Conservation (phyloP, 2,113 vertebrate species). For the Nannospalax galili region DNA sequence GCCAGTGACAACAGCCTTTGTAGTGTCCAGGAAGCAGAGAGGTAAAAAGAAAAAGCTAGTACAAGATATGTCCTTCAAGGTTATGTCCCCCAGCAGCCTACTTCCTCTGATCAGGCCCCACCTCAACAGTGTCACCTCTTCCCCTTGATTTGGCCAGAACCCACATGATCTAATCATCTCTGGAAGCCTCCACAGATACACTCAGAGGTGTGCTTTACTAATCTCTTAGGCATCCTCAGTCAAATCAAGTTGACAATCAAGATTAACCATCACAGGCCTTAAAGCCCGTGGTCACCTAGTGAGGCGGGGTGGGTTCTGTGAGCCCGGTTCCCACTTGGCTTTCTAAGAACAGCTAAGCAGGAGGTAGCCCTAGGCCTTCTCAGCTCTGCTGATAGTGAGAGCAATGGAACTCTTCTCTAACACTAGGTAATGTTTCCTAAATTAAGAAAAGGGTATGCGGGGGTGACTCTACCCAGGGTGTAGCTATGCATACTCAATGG, state of each 20-base stretch:
- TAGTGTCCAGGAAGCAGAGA: not conserved
- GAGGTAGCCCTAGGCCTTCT: not conserved
- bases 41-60: not conserved
- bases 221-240: not conserved
- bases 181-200: not conserved
- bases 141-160: not conserved
- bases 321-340: not conserved
- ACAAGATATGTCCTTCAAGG: not conserved
- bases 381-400: not conserved
- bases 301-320: not conserved
- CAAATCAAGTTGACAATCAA: not conserved
- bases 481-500: not conserved
- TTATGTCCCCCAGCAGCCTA: not conserved
- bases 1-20: not conserved
- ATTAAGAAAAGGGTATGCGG: not conserved
- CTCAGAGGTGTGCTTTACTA: not conserved
- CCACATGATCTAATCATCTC: not conserved
- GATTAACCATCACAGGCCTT: not conserved
- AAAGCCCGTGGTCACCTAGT: not conserved
- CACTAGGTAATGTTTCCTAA: not conserved
- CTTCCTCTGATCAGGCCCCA: not conserved
- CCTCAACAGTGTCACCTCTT: not conserved
- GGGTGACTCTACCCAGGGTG: not conserved
- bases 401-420: not conserved
- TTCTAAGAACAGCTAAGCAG: not conserved